Conservation (phyloP, 2,797 vertebrate genomes). For the Ceryle rudis region DNA sequence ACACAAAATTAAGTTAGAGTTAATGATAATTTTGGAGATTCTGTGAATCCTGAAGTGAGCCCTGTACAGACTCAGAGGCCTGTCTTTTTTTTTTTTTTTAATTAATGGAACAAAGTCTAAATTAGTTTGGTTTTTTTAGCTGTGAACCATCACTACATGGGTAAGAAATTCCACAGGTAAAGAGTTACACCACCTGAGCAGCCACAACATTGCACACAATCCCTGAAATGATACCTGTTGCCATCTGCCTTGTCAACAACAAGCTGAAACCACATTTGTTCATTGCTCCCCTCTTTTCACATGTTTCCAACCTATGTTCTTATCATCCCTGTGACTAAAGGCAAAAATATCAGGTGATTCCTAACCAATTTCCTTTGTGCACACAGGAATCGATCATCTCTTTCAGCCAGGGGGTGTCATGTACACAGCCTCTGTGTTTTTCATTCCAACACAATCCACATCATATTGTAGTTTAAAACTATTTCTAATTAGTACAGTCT, state of each 20-base stretch:
- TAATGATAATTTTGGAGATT: not conserved
- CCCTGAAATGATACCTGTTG: not conserved
- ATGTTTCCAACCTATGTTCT: not conserved
- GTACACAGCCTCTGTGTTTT: too few species aligned
- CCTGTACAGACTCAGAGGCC: not conserved
- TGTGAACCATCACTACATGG: not conserved
- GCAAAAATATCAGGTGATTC: not conserved
- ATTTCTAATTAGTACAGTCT: not conserved
- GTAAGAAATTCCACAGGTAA: not conserved
- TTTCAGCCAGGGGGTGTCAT: not conserved
- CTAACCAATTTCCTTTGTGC: not conserved
- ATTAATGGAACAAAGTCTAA: not conserved
- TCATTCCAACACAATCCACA: not conserved
- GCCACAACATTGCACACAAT: not conserved
- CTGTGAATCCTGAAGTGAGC: not conserved
- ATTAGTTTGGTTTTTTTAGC: not conserved
- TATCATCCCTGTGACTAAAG: not conserved
- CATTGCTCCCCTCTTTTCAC: not conserved
- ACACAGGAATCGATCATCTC: not conserved
- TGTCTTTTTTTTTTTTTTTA: not conserved
- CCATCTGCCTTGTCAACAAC: not conserved
- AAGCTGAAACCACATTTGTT: not conserved
- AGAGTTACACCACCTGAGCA: not conserved
- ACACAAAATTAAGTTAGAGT: not conserved
- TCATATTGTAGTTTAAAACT: not conserved